phyloP scores from a whole-genome alignment of 2,888 invertebrate genomes.

The Fragum whitleyi region DNA sequence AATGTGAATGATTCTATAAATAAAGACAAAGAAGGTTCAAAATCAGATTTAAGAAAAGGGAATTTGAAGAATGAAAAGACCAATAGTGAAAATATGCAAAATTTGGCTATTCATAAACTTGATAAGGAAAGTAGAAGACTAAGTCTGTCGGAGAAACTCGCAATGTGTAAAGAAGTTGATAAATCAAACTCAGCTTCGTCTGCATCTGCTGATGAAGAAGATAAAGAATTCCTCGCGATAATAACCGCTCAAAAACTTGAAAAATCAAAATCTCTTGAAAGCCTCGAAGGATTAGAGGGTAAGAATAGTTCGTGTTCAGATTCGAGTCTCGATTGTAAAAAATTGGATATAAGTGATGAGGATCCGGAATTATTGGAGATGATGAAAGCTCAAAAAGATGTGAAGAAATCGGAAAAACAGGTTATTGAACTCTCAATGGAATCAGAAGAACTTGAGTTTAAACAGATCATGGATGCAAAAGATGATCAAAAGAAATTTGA shows the following conservation, averaged over 20 bases:
- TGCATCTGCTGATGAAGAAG: constrained; percentile 32
- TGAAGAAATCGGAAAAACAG: constrained; percentile 36
- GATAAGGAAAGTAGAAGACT: constrained; percentile 14
- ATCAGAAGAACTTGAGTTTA: constrained; percentile 60
- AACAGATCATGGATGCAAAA: constrained; percentile 63
- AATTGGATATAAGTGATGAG: constrained; percentile 57
- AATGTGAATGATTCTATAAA: constrained; percentile 79
- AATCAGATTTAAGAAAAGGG: neutral
- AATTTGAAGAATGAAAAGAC: constrained; percentile 10
- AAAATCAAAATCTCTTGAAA: constrained; percentile 26
- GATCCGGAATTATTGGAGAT: constrained; percentile 67
- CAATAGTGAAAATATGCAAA: neutral
- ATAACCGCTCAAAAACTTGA: constrained; percentile 56
- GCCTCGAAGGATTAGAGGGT: constrained; percentile 30
- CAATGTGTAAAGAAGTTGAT: constrained; percentile 37
- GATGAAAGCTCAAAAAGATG: constrained; percentile 56
- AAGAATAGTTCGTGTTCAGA: constrained; percentile 34
- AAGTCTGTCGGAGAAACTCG: constrained; percentile 47
- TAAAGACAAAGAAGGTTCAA: constrained; percentile 70
- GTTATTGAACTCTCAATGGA: constrained; percentile 45
- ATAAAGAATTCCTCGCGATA: constrained; percentile 58
- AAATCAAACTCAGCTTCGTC: constrained; percentile 40
- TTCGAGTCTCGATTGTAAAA: constrained; percentile 56
- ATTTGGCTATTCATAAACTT: constrained; percentile 24
- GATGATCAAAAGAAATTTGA: constrained; percentile 27